Percentiles rank a stretch among this genome's conserved stretches.
phyloP scores from a whole-genome alignment of 2,113 vertebrate genomes.

The Ranitomeya variabilis region DNA sequence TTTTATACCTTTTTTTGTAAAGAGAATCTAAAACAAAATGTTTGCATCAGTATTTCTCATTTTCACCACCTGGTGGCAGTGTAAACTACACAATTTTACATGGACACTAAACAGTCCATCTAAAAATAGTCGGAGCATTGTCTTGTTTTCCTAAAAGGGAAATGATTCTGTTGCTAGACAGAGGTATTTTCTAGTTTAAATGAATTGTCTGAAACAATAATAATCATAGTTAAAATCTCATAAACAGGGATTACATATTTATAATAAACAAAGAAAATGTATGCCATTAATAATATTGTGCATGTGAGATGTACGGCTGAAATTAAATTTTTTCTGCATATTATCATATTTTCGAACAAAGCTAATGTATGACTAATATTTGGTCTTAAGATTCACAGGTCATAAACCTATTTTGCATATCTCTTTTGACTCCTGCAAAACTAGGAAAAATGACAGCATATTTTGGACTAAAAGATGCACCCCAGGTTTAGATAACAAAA shows the following conservation, averaged over 20 bases:
- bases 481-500: no score
- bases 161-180: constrained; percentile 47
- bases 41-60: not conserved
- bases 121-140: constrained; percentile 39
- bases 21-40: not conserved
- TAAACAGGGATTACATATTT: constrained; percentile 34
- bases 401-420: constrained; percentile 18
- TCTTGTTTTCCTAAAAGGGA: constrained; percentile 40
- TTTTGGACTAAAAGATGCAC: no score
- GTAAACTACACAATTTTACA: constrained; percentile 29
- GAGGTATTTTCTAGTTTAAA: constrained; percentile 43
- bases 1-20: no score
- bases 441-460: not conserved
- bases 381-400: constrained; percentile 8
- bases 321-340: constrained; percentile 16
- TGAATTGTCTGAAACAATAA: constrained; percentile 50
- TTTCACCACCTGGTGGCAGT: constrained; percentile 41
- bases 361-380: constrained; percentile 2
- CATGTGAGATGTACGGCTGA: constrained; percentile 6
- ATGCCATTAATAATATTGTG: constrained; percentile 21
- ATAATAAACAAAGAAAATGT: constrained; percentile 22
- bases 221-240: constrained; percentile 42
- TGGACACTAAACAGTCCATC: constrained; percentile 5
- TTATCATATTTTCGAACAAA: not conserved
- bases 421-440: constrained; percentile 29